Percentiles rank a stretch among this genome's conserved stretches.
phyloP scores from a whole-genome alignment of 2,888 invertebrate genomes.

The Drosophila koepferae region DNA sequence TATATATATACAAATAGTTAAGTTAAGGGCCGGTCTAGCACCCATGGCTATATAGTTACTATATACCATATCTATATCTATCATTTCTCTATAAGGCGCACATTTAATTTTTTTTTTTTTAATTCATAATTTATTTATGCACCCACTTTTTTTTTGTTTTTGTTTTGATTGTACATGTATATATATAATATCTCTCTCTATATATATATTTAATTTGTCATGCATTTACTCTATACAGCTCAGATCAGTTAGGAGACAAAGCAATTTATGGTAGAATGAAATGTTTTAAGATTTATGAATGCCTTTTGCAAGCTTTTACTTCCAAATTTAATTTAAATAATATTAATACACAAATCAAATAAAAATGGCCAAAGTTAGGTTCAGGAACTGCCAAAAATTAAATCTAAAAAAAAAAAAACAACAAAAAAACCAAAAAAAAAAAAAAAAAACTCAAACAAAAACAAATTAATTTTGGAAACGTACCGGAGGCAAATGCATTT shows the following conservation, averaged over 20 bases:
- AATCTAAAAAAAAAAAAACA: slow-evolving; percentile 16
- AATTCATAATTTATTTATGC: slow-evolving; percentile 56
- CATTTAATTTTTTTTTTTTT: slow-evolving; percentile 36
- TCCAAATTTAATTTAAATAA: slow-evolving; percentile 42
- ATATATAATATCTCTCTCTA: too few relatives aligned
- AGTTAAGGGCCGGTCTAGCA: slow-evolving; percentile 45
- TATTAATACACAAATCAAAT: background rate
- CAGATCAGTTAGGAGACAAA: slow-evolving; percentile 28
- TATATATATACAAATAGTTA: slow-evolving; percentile 13
- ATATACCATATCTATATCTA: slow-evolving; percentile 27
- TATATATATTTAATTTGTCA: background rate
- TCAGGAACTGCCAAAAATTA: slow-evolving; percentile 36
- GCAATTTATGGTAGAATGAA: slow-evolving; percentile 25
- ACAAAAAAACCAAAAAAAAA: slow-evolving; percentile 8
- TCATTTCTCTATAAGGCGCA: slow-evolving; percentile 39
- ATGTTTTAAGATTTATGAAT: slow-evolving; percentile 40
- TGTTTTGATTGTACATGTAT: slow-evolving; percentile 23
- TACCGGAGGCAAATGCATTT: slow-evolving; percentile 85
- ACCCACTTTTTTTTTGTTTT: slow-evolving; percentile 27
- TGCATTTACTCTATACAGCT: slow-evolving; percentile 31
- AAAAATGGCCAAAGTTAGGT: slow-evolving; percentile 48
- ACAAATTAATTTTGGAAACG: slow-evolving; percentile 60
- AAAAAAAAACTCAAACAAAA: slow-evolving; percentile 7
- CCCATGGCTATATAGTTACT: slow-evolving; percentile 56
- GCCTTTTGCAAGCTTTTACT: slow-evolving; percentile 64